These are phyloP conservation scores for Mesochorus sp. DNA, from an alignment of 2,888 invertebrate genomes.

Conservation along the genomic window DNA sequence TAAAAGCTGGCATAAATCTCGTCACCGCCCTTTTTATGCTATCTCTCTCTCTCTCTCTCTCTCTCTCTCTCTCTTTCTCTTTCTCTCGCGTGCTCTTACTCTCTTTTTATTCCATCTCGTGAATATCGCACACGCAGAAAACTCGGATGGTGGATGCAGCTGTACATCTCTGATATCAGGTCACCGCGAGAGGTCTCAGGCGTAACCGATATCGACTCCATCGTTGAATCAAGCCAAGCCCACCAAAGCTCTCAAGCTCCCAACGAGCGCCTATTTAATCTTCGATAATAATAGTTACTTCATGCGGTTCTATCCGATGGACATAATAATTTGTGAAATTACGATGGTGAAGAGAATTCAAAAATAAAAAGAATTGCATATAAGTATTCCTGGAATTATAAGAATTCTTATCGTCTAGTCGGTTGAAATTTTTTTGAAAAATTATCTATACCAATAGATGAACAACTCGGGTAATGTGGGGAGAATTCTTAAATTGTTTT, in stretches of 20 bases:
- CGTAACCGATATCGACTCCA: conserved; percentile 45
- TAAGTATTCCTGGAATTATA: background rate
- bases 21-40: conserved; percentile 32
- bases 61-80: background rate
- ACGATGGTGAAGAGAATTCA: background rate
- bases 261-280: conserved; percentile 43
- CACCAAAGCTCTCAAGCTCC: conserved; percentile 30
- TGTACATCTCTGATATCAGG: conserved; percentile 52
- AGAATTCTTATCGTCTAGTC: too few species aligned
- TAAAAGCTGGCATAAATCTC: conserved; percentile 63
- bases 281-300: conserved; percentile 5
- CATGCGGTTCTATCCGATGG: background rate
- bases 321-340: background rate
- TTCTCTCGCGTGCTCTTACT: conserved; percentile 7
- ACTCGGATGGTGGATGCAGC: conserved; percentile 35
- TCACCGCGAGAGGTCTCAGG: conserved; percentile 10
- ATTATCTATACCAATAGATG: too few species aligned
- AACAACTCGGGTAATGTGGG: too few species aligned
- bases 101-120: conserved; percentile 7
- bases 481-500: too few species aligned
- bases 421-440: too few species aligned
- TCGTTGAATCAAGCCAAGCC: conserved; percentile 13
- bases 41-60: conserved; percentile 19
- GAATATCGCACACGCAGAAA: conserved; percentile 35
- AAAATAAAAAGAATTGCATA: background rate